Evolutionary conservation across 2,113 vertebrate genomes (phyloP).

Genomic region (Syrmaticus mikado): DNA sequence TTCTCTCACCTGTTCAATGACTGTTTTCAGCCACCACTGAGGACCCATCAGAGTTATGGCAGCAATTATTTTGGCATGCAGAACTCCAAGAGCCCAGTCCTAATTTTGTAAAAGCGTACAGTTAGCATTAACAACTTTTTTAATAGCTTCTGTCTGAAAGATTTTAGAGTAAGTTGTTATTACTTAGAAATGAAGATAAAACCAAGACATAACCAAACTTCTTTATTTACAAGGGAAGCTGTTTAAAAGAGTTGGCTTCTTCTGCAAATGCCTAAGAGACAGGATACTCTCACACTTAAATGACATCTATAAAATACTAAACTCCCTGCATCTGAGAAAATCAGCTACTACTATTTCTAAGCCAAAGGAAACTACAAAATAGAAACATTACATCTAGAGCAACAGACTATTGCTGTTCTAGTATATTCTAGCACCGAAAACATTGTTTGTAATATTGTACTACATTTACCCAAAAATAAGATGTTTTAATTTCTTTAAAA

Average conservation of each 20-base stretch:
- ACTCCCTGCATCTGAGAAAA: not conserved
- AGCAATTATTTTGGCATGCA: conserved; percentile 99
- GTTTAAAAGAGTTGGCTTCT: not conserved
- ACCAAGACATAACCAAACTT: not conserved
- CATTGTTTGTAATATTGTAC: not conserved
- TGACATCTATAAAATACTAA: not conserved
- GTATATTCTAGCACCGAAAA: not conserved
- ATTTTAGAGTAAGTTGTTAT: not conserved
- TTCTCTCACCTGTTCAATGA: conserved; percentile 93
- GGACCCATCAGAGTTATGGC: conserved; percentile 99
- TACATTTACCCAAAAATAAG: not conserved
- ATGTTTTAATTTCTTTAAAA: not conserved
- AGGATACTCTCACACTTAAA: not conserved
- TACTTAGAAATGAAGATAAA: not conserved
- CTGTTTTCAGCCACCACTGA: conserved; percentile 99
- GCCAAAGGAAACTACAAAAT: not conserved
- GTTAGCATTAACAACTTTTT: not conserved
- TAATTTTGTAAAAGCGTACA: conserved; percentile 53
- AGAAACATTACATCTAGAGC: not conserved
- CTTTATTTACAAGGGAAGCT: not conserved
- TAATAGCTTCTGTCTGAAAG: not conserved
- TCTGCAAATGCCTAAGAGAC: not conserved
- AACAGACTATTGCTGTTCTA: not conserved
- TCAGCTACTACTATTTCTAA: not conserved
- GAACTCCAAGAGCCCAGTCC: conserved; percentile 99